Conservation (phyloP, 1,140 invertebrate genomes). For the Drosophila simulans region DNA sequence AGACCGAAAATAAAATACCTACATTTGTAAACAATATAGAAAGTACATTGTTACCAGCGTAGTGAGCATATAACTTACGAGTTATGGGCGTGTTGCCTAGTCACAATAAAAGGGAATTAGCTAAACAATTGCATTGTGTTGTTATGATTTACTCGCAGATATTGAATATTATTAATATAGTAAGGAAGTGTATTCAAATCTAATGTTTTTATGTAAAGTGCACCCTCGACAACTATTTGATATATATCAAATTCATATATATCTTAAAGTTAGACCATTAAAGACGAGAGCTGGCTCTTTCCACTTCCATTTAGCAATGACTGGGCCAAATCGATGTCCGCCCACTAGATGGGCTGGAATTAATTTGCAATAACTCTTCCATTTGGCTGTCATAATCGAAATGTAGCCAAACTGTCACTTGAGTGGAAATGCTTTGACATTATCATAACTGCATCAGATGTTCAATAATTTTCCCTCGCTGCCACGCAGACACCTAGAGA, state of each 20-base stretch:
- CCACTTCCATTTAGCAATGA: constrained; percentile 7
- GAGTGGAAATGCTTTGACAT: constrained; percentile 61
- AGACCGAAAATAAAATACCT: constrained; percentile 20
- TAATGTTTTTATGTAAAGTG: not conserved
- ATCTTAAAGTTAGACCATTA: constrained; percentile 9
- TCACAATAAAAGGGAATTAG: constrained; percentile 12
- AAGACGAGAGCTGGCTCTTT: constrained; percentile 2
- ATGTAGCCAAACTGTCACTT: constrained; percentile 55
- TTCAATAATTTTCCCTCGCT: constrained; percentile 39
- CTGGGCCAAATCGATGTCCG: constrained; percentile 27
- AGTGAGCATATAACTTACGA: not conserved
- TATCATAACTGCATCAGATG: constrained; percentile 71
- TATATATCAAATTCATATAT: not conserved
- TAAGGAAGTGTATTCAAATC: not conserved
- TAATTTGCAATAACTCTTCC: constrained; percentile 56
- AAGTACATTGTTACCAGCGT: constrained; percentile 2
- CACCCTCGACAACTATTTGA: not conserved
- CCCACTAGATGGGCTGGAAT: constrained; percentile 39
- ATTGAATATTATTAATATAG: constrained; percentile 4
- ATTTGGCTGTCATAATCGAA: constrained; percentile 60
- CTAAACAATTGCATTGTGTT: constrained; percentile 12
- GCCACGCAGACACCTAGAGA: constrained; percentile 44
- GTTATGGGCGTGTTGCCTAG: constrained; percentile 8
- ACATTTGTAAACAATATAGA: not conserved
- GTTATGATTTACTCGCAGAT: constrained; percentile 23